Evolutionary conservation across 2,113 vertebrate genomes (phyloP).

Genomic region (Nothoprocta perdicaria): DNA sequence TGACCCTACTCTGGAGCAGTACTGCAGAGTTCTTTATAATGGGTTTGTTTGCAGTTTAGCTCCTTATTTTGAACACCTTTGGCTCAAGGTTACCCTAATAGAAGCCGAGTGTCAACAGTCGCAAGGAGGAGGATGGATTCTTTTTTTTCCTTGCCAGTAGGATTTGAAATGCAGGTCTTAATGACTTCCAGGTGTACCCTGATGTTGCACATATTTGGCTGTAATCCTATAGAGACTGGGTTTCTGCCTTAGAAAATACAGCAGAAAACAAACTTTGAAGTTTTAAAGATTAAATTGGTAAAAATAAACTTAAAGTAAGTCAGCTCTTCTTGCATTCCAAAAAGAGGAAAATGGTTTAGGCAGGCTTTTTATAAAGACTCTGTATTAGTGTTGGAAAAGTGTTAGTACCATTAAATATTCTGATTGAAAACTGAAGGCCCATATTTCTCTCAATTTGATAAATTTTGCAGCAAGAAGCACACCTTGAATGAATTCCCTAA

Average conservation of each 20-base stretch:
- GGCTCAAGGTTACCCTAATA: constrained; percentile 69
- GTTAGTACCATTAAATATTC: constrained; percentile 51
- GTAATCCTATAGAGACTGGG: constrained; percentile 55
- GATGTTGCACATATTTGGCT: constrained; percentile 59
- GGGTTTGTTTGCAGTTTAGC: constrained; percentile 69
- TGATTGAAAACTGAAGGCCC: constrained; percentile 56
- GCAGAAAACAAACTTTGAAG: constrained; percentile 72
- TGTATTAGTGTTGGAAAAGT: constrained; percentile 64
- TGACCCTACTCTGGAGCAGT: constrained; percentile 47
- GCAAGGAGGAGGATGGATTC: constrained; percentile 29
- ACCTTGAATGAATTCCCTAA: constrained; percentile 49
- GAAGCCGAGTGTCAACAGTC: constrained; percentile 49
- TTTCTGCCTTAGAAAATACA: constrained; percentile 75
- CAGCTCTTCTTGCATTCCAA: constrained; percentile 34
- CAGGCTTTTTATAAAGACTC: constrained; percentile 28
- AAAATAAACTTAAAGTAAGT: constrained; percentile 69
- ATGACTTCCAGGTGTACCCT: constrained; percentile 79
- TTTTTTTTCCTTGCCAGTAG: constrained; percentile 5
- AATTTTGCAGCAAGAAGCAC: constrained; percentile 46
- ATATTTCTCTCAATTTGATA: constrained; percentile 38
- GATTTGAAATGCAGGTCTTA: constrained; percentile 71
- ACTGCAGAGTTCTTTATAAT: constrained; percentile 51
- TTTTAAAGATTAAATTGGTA: constrained; percentile 66
- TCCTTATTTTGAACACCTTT: constrained; percentile 70
- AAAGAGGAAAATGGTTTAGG: constrained; percentile 46